These are phyloP conservation scores for Psettodes erumei DNA, from an alignment of 2,113 vertebrate genomes.

Conservation along the genomic window DNA sequence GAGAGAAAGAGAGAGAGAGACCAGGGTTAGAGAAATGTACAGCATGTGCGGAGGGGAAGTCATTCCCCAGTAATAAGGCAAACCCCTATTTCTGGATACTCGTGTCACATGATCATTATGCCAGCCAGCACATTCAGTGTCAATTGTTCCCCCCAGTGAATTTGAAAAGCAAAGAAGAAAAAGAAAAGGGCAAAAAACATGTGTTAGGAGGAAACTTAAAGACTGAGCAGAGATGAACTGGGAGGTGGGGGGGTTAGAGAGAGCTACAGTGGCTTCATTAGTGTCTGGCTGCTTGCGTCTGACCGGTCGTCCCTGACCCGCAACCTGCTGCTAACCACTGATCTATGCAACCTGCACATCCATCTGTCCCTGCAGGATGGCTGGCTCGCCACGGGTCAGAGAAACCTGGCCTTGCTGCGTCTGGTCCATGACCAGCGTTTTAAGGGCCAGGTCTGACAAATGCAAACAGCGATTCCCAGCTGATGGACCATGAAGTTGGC, in stretches of 20 bases:
- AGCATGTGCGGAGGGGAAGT: slow-evolving; percentile 29
- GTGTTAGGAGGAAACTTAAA: slow-evolving; percentile 22
- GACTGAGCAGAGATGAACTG: slow-evolving; percentile 38
- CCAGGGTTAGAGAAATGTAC: slow-evolving; percentile 32
- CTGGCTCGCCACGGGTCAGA: slow-evolving; percentile 25
- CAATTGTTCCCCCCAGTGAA: slow-evolving; percentile 47
- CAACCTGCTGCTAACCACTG: slow-evolving; percentile 45
- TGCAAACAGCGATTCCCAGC: slow-evolving; percentile 14
- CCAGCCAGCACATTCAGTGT: slow-evolving; percentile 34
- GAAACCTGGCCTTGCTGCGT: background rate
- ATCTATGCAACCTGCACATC: slow-evolving; percentile 32
- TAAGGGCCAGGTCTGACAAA: slow-evolving; percentile 20
- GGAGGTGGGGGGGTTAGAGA: background rate
- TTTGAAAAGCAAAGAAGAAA: slow-evolving; percentile 28
- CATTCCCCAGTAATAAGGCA: slow-evolving; percentile 56
- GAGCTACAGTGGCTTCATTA: slow-evolving; percentile 42
- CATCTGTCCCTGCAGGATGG: slow-evolving; percentile 8
- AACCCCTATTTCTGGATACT: slow-evolving; percentile 61
- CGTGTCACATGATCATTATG: slow-evolving; percentile 58
- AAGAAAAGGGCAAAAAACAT: background rate
- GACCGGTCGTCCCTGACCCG: slow-evolving; percentile 31
- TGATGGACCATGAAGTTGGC: background rate
- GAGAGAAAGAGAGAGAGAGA: slow-evolving; percentile 26
- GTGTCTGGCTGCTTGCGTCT: slow-evolving; percentile 19
- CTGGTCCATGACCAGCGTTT: background rate